Evolutionary conservation across 1,140 invertebrate genomes (phyloP), one percentile per base, ranked within the genome.

Genomic region (Marisa cornuarietis): DNA sequence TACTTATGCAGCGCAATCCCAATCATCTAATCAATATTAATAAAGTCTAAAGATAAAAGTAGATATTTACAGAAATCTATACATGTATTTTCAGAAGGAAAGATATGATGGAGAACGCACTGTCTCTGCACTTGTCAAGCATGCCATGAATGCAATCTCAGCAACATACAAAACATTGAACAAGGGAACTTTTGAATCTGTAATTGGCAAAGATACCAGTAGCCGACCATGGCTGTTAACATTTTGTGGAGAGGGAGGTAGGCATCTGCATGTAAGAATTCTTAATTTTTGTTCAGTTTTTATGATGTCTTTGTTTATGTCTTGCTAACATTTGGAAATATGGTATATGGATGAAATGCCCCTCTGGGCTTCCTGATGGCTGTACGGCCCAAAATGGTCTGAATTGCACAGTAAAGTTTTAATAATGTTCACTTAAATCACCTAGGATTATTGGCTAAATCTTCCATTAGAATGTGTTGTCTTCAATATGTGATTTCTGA

Each of bases 211-310:
- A 22, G 85, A 83, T 78, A 83, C 85, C 20, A 75, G 54, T 24
- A 58, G 71, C 31, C 76, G 85, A n/a, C 91, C 92, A 16, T 93
- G 92, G 91, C 81, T 93, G 20, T 89, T 93, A 22, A 86, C 89
- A 66, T 90, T 90, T 81, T 92, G 92, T 87, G 87, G 90, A 62
- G 92, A 92, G 80, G 88, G 89, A 68, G 87, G 88, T 86, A 88
- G 91, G 84, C 88, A 87, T 79, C 72, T 10, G 1, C 66, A 51
- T 11, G 20, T 10, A 52, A 26, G 58, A 65, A 71, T 69, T 51
- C 74, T 49, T 63, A 42, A 2, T 42, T 42, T 42, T 42, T 42
- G 31, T 42, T 42, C 31, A 42, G 31, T 42, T 42, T 42, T 42
- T 42, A 4, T 42, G 2, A 42, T 42, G 31, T 42, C 31, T 42